Conservation (phyloP, 2,113 vertebrate genomes). For the Deroptyus accipitrinus region DNA sequence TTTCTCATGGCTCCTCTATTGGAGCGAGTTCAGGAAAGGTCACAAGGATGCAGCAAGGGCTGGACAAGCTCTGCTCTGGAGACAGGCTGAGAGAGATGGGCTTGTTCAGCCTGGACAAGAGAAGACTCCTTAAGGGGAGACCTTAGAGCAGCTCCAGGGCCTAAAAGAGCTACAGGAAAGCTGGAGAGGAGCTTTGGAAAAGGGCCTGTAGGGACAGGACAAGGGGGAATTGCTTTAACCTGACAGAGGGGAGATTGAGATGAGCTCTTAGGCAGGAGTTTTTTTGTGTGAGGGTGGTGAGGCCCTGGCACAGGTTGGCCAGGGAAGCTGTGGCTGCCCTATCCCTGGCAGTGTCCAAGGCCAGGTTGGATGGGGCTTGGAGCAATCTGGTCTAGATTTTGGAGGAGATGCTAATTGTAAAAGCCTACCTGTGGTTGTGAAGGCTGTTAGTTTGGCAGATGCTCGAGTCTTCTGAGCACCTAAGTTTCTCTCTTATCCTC, state of each 20-base stretch:
- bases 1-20: neutral
- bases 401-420: neutral
- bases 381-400: neutral
- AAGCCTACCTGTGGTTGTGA: neutral
- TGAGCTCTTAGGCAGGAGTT: neutral
- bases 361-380: neutral
- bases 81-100: neutral
- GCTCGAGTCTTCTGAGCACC: neutral
- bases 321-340: neutral
- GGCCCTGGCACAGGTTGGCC: neutral
- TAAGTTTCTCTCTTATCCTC: neutral
- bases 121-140: neutral
- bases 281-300: neutral
- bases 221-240: neutral
- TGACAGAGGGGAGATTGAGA: neutral
- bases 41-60: neutral
- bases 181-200: neutral
- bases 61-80: neutral
- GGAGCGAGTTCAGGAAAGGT: neutral
- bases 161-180: neutral
- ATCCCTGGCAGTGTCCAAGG: neutral
- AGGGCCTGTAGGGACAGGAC: neutral
- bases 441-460: neutral
- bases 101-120: neutral
- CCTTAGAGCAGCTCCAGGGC: neutral